Evolutionary conservation across 2,797 vertebrate genomes (phyloP).

Genomic region (Chelon labrosus): DNA sequence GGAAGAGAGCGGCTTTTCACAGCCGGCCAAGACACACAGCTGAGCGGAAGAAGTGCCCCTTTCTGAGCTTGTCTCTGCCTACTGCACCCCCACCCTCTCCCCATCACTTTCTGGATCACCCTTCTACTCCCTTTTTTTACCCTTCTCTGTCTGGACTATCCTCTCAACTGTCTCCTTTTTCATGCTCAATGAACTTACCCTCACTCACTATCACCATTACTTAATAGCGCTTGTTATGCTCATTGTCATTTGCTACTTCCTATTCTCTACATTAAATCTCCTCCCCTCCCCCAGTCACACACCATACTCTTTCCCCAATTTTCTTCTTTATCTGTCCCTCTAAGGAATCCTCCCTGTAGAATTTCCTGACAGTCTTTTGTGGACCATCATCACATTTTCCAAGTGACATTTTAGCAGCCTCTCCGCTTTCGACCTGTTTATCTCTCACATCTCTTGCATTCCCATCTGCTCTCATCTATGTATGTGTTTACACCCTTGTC

Average conservation of each 20-base stretch:
- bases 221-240: constrained; percentile 43
- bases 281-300: constrained; percentile 32
- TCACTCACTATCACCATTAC: constrained; percentile 27
- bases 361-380: constrained; percentile 18
- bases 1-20: constrained; percentile 83
- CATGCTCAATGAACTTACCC: constrained; percentile 29
- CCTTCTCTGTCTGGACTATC: constrained; percentile 41
- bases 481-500: not conserved
- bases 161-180: constrained; percentile 45
- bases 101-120: constrained; percentile 44
- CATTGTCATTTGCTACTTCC: constrained; percentile 31
- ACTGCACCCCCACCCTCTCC: constrained; percentile 18
- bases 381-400: constrained; percentile 39
- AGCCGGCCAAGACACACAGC: constrained; percentile 81
- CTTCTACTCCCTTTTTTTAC: constrained; percentile 21
- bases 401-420: constrained; percentile 10
- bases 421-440: constrained; percentile 12
- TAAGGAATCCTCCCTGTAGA: constrained; percentile 28
- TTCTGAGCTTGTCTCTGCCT: constrained; percentile 52
- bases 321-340: constrained; percentile 10
- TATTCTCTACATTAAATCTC: constrained; percentile 21
- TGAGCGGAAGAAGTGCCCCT: constrained; percentile 80
- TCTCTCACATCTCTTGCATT: constrained; percentile 17
- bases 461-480: not conserved
- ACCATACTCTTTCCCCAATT: not conserved